Base-by-base conservation (phyloP, 2,888 invertebrate genomes). In the Synergus itoensis region DNA sequence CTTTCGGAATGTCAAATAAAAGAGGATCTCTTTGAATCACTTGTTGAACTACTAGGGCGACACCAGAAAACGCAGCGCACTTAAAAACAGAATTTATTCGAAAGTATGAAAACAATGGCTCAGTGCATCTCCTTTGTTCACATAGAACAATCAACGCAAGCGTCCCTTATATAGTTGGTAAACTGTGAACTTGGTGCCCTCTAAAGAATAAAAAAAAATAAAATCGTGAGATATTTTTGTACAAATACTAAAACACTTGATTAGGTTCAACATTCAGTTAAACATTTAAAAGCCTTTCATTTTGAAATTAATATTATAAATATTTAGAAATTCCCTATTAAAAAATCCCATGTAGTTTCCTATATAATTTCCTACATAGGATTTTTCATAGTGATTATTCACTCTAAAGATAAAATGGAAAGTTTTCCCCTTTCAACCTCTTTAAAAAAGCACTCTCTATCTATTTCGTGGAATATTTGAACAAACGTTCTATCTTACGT, bases 131-230 rank as follows among this genome's bases (percentile, higher is more conserved):
- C 79, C 86, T 83, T 83, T 86, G 85, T 87, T 81, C 77, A 62
- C 28, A 77, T 9, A 63, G 83, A 85, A 87, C 87, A 87, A 87
- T 87, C 83, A 85, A 79, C 83, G 81, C 78, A 80, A 81, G 81
- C 81, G 79, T 75, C 79, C 81, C 84, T 69, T 60, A 41, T 60
- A 41, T 64, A 43, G 69, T 80, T 80, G 77, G 18, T 75, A 48
- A 67, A n/a, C n/a, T 73, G 78, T 48, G 9, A 76, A 43, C 69
- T 21, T 48, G 28, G 48, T 69, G 28, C 18, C 53, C 45, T 28
- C 36, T 36, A n/a, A n/a, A 53, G 18, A 53, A 36, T n/a, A 4
- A 36, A 53, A 73, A 28, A 28, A 64, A n/a, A n/a, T n/a, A n/a
- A 41, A 73, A 36, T 28, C 8, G 16, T 28, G 16, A 28, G 4